Evolutionary conservation across 2,888 invertebrate species (phyloP).

Genomic region (Leptinotarsa peninsularis): DNA sequence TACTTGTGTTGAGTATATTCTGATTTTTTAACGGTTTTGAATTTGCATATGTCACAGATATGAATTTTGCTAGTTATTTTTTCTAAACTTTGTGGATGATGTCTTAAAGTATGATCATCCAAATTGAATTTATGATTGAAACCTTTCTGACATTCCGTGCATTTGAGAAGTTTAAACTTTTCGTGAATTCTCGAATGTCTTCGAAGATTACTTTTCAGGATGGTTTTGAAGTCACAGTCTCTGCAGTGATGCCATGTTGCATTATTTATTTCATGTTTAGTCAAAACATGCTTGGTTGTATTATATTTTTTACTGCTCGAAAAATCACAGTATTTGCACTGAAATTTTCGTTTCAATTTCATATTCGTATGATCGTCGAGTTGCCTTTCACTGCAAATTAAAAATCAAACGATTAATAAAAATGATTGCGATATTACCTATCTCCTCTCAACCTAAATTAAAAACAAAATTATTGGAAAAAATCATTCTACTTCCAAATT

Average conservation of each 20-base stretch:
- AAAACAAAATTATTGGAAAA: no score
- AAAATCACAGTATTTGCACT: constrained; percentile 11
- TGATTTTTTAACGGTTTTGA: constrained; percentile 23
- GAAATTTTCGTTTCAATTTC: background rate
- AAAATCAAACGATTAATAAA: no score
- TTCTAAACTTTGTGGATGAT: constrained; percentile 16
- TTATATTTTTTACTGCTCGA: background rate
- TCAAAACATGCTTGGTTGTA: constrained; percentile 12
- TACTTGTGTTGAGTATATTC: constrained; percentile 29
- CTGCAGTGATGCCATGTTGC: background rate
- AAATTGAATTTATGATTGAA: constrained; percentile 14
- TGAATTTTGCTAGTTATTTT: constrained; percentile 23
- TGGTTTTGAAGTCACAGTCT: constrained; percentile 21
- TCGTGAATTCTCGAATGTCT: constrained; percentile 19
- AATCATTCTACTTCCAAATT: no score
- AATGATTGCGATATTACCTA: no score
- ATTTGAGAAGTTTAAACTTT: background rate
- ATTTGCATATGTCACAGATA: constrained; percentile 32
- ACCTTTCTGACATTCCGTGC: constrained; percentile 1
- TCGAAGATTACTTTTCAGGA: background rate
- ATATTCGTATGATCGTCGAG: background rate
- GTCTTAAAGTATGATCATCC: constrained; percentile 22
- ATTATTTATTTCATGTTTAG: constrained; percentile 17
- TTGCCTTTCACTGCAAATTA: background rate
- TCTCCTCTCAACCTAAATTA: no score